Percentiles rank a stretch among this genome's conserved stretches.
Conservation (phyloP, 2,797 vertebrate genomes). For the Fistularia tabacaria region DNA sequence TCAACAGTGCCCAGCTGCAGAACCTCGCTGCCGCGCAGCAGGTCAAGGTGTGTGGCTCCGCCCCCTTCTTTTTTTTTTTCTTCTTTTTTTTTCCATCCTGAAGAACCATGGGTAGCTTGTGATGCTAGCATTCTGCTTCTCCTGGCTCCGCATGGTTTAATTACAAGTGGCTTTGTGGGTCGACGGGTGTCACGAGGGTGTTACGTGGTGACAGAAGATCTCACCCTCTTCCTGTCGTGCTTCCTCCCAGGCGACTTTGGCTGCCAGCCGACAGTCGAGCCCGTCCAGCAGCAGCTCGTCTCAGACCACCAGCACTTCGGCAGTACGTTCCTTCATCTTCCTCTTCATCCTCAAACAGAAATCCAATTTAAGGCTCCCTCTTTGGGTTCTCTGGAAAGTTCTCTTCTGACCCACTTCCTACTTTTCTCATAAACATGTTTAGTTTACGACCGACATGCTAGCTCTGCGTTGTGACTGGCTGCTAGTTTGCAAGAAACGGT, state of each 20-base stretch:
- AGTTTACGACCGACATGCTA: too few species aligned
- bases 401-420: too few species aligned
- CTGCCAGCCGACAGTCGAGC: constrained; percentile 90
- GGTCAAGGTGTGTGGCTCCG: constrained; percentile 66
- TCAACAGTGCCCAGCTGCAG: constrained; percentile 92
- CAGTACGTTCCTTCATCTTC: constrained; percentile 35
- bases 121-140: too few species aligned
- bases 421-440: too few species aligned
- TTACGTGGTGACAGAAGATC: background rate
- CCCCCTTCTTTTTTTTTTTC: too few species aligned
- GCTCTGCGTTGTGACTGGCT: background rate
- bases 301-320: constrained; percentile 82
- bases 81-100: too few species aligned
- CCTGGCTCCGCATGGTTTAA: too few species aligned
- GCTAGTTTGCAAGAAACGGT: too few species aligned
- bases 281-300: constrained; percentile 86
- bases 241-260: constrained; percentile 84
- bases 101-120: too few species aligned
- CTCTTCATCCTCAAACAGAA: background rate
- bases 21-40: constrained; percentile 95
- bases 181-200: too few species aligned
- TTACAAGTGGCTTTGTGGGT: too few species aligned
- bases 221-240: background rate
- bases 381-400: too few species aligned
- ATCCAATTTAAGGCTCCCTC: background rate